These are phyloP conservation scores for Gracilinanus agilis DNA, from an alignment of 2,113 vertebrate genomes.

Conservation along the genomic window DNA sequence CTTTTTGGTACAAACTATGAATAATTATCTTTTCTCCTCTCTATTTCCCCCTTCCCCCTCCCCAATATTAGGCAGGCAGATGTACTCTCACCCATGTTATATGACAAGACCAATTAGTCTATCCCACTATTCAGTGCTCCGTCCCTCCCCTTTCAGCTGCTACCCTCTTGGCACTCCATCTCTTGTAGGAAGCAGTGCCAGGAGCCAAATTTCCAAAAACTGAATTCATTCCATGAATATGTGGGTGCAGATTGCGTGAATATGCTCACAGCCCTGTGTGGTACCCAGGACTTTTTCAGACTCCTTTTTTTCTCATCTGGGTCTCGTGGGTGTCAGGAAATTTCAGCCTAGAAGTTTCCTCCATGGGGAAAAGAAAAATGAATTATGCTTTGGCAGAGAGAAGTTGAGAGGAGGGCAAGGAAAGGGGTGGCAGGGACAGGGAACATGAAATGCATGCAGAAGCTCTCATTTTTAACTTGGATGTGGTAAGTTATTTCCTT, in stretches of 20 bases:
- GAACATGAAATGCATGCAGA: constrained; percentile 12
- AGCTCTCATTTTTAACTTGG: neutral
- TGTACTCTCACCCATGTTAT: constrained; percentile 68
- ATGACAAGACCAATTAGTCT: constrained; percentile 74
- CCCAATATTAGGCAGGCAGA: constrained; percentile 64
- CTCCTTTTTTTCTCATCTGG: constrained; percentile 40
- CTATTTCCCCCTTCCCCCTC: constrained; percentile 47
- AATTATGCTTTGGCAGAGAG: neutral
- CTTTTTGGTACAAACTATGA: constrained; percentile 42
- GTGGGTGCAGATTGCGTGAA: constrained; percentile 73
- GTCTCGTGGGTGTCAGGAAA: constrained; percentile 47
- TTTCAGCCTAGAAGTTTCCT: constrained; percentile 39
- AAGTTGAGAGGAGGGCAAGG: neutral
- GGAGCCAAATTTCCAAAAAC: constrained; percentile 65
- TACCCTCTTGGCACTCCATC: constrained; percentile 56
- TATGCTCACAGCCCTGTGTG: constrained; percentile 59
- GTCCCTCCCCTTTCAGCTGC: constrained; percentile 72
- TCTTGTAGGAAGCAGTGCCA: constrained; percentile 64
- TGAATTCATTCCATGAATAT: constrained; percentile 75
- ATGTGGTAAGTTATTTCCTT: constrained; percentile 48
- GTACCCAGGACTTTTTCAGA: constrained; percentile 61
- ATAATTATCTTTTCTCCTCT: neutral
- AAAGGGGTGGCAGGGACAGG: neutral
- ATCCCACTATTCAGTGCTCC: constrained; percentile 71
- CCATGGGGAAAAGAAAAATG: neutral